phyloP scores from a whole-genome alignment of 1,140 invertebrate species.

The Magallana gigas region DNA sequence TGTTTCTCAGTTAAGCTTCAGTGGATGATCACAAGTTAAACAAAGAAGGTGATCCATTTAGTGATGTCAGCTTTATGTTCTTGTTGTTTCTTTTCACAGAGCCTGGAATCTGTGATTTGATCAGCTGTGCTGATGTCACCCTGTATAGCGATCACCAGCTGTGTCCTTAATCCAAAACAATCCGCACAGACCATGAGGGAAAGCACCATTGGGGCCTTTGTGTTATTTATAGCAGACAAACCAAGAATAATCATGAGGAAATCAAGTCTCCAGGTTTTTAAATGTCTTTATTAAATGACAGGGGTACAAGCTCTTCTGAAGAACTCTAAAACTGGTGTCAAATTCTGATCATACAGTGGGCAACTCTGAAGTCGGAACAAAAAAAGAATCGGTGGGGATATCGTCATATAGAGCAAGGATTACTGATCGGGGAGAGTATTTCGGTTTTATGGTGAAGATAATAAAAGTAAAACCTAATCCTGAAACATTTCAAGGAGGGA shows the following conservation, averaged over 20 bases:
- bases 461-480: background rate
- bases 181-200: background rate
- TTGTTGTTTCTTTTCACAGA: background rate
- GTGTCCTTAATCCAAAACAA: slow-evolving; percentile 21
- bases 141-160: background rate
- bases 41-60: slow-evolving; percentile 25
- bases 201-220: background rate
- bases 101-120: background rate
- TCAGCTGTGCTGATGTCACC: background rate
- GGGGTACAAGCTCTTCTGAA: background rate
- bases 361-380: background rate
- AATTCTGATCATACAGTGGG: background rate
- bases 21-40: background rate
- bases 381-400: background rate
- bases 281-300: slow-evolving; percentile 14
- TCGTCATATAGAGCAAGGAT: background rate
- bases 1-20: background rate
- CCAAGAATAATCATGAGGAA: background rate
- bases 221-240: background rate
- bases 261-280: slow-evolving; percentile 31
- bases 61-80: background rate
- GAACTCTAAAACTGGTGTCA: background rate
- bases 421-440: background rate
- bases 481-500: slow-evolving; percentile 19
- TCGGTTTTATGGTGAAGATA: slow-evolving; percentile 10